phyloP scores from a whole-genome alignment of 1,140 invertebrate species.

The Hermetia illucens region DNA sequence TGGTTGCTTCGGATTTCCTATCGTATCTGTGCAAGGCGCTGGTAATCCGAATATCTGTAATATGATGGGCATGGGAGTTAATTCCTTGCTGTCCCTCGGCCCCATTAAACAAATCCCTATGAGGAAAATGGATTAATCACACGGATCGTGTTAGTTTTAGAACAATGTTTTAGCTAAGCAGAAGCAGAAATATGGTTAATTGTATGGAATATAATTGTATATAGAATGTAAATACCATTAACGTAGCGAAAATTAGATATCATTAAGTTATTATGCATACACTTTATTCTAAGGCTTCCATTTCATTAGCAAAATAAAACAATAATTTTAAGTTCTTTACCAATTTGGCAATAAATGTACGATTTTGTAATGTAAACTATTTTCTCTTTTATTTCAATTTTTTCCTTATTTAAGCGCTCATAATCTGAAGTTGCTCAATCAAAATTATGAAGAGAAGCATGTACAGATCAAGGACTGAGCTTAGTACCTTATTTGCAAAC shows the following conservation, averaged over 20 bases:
- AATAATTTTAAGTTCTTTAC: no score
- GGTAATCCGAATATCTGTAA: constrained; percentile 43
- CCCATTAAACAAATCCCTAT: constrained; percentile 47
- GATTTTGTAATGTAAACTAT: no score
- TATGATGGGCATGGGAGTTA: constrained; percentile 46
- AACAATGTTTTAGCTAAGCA: background rate
- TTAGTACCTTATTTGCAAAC: no score
- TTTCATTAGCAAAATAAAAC: background rate
- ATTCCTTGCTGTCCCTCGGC: constrained; percentile 51
- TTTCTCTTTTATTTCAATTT: no score
- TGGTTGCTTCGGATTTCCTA: constrained; percentile 53
- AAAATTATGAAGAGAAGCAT: no score
- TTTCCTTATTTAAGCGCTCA: no score
- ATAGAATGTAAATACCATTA: background rate
- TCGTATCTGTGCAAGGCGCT: constrained; percentile 50
- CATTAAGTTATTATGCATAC: background rate
- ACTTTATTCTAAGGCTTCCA: background rate
- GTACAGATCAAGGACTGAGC: no score
- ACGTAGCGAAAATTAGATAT: background rate
- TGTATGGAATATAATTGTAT: background rate
- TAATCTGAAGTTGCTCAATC: no score
- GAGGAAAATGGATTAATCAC: constrained; percentile 6
- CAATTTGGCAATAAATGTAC: no score
- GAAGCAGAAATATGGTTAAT: background rate
- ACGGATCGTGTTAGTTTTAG: no score